These are phyloP conservation scores for Nasonia giraulti DNA, from an alignment of 1,140 invertebrate species.

Conservation along the genomic window DNA sequence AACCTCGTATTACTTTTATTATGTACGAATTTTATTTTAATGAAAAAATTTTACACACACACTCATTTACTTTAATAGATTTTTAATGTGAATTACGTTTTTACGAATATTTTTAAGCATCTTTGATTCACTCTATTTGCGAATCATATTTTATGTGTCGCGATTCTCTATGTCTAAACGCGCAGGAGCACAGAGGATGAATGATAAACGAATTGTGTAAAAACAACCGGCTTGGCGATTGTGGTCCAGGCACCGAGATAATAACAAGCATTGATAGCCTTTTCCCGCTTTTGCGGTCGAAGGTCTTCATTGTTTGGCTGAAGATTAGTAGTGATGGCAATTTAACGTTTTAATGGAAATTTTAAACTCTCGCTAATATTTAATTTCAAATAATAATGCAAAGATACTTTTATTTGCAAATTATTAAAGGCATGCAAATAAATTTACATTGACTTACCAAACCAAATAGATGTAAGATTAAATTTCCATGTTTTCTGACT, in stretches of 20 bases:
- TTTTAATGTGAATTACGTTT: background rate
- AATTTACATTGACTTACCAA: conserved; percentile 79
- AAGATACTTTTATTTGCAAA: background rate
- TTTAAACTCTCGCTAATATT: background rate
- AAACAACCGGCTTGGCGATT: conserved; percentile 28
- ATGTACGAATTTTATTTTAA: background rate
- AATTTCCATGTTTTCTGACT: conserved; percentile 93
- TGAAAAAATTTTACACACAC: too few relatives aligned
- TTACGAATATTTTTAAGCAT: background rate
- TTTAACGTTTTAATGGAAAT: background rate
- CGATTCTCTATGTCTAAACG: conserved; percentile 22
- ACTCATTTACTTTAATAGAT: background rate
- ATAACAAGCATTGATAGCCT: conserved; percentile 17
- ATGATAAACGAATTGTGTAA: conserved; percentile 29
- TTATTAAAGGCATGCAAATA: conserved; percentile 19
- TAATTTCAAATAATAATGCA: background rate
- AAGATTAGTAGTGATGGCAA: background rate
- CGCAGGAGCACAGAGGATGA: conserved; percentile 9
- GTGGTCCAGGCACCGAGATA: conserved; percentile 41
- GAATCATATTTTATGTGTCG: background rate
- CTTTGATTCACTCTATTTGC: background rate
- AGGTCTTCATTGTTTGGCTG: background rate
- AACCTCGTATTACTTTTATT: background rate
- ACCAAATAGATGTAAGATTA: conserved; percentile 94
- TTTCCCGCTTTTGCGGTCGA: conserved; percentile 27